phyloP scores from a whole-genome alignment of 2,113 vertebrate genomes.

The Silurus glanis region DNA sequence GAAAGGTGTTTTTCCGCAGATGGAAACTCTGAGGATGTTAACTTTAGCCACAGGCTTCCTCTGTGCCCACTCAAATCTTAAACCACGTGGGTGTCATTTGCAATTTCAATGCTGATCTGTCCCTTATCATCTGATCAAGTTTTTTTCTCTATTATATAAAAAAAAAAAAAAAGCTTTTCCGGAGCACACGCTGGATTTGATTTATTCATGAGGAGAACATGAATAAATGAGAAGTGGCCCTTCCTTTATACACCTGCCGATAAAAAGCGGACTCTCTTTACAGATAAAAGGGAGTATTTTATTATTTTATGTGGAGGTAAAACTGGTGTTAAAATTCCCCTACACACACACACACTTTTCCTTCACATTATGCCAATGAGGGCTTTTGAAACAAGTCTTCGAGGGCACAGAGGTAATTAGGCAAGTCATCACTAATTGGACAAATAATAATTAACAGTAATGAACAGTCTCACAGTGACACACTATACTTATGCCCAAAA shows the following conservation, averaged over 20 bases:
- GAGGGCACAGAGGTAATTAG: not conserved
- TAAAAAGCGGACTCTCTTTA: not conserved
- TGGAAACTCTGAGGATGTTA: not conserved
- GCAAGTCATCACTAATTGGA: not conserved
- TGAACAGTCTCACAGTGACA: not conserved
- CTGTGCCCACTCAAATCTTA: not conserved
- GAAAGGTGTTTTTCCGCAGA: not conserved
- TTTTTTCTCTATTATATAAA: not conserved
- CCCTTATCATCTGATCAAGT: not conserved
- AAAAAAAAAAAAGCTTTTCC: not conserved
- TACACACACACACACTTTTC: not conserved
- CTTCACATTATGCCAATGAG: constrained; percentile 9
- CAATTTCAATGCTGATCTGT: not conserved
- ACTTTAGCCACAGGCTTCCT: not conserved
- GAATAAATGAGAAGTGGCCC: constrained; percentile 3
- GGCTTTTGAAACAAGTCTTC: not conserved
- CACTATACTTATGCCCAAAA: not conserved
- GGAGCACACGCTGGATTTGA: not conserved
- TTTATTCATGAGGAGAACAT: constrained; percentile 12
- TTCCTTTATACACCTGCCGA: not conserved
- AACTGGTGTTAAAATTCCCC: not conserved
- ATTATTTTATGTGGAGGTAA: not conserved
- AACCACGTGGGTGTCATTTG: not conserved
- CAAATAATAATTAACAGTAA: not conserved
- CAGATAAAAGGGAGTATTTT: not conserved